Evolutionary conservation across 1,140 invertebrate genomes (phyloP).

Genomic region (Batillaria attramentaria): DNA sequence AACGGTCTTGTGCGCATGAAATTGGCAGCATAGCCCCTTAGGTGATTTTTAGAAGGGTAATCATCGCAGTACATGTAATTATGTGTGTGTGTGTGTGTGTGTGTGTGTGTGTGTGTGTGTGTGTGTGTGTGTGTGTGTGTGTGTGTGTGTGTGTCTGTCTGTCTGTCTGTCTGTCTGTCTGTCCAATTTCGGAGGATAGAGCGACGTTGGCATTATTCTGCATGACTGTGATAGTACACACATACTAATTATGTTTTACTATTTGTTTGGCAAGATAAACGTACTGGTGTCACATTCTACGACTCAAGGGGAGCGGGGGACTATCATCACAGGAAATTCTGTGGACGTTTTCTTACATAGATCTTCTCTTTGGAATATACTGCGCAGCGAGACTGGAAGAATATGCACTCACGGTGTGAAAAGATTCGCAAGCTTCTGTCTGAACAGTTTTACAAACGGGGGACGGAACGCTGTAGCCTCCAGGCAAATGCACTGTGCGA

Average conservation of each 20-base stretch:
- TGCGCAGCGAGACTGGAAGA: no score
- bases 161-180: background rate
- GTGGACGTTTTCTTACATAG: no score
- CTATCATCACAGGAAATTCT: background rate
- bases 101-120: conserved; percentile 28
- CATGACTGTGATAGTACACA: no score
- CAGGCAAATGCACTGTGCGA: no score
- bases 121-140: conserved; percentile 28
- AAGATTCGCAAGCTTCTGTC: no score
- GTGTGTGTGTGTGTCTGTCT: conserved; percentile 20
- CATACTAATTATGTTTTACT: background rate
- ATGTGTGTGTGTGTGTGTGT: conserved; percentile 26
- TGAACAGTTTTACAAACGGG: no score
- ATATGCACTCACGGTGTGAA: no score
- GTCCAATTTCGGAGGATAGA: background rate
- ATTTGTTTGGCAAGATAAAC: background rate
- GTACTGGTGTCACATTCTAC: background rate
- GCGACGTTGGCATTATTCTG: background rate
- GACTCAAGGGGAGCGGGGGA: background rate
- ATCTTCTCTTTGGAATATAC: no score
- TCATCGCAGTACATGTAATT: background rate
- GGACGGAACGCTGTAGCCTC: no score
- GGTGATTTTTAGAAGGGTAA: background rate
- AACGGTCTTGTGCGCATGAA: no score
- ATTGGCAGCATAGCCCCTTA: no score